Evolutionary conservation across 2,797 vertebrate species (phyloP).

Genomic region (Bothrops alternatus): DNA sequence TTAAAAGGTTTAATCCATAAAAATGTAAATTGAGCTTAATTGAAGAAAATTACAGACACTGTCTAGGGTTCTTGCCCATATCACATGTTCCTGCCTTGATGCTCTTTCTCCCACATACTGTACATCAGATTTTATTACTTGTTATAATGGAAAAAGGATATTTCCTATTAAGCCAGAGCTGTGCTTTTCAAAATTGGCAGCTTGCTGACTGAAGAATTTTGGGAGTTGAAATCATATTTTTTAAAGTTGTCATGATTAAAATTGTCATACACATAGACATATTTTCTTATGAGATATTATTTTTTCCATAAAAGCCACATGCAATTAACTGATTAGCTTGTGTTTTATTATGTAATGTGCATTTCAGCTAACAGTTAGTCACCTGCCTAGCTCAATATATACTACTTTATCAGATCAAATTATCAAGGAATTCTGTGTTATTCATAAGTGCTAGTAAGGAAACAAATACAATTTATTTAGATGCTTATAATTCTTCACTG

Average conservation of each 20-base stretch:
- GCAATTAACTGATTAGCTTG: background rate
- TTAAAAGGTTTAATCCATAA: background rate
- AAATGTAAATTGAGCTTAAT: background rate
- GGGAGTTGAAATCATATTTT: background rate
- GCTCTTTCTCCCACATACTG: background rate
- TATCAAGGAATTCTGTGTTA: background rate
- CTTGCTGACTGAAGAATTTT: background rate
- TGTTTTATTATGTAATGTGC: conserved; percentile 4
- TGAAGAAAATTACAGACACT: background rate
- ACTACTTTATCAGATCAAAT: conserved; percentile 2
- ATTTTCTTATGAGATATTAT: background rate
- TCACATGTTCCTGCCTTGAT: background rate
- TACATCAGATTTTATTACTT: background rate
- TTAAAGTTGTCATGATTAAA: background rate
- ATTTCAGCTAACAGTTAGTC: background rate
- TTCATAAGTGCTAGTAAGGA: background rate
- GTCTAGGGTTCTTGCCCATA: background rate
- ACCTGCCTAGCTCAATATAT: background rate
- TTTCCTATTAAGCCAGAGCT: background rate
- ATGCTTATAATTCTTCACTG: background rate
- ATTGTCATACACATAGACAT: background rate
- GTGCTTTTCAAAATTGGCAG: background rate
- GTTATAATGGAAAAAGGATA: background rate
- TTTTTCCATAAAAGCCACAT: background rate
- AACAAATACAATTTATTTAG: background rate